Conservation (phyloP, 2,888 invertebrate species). For the Parelbella ahira region DNA sequence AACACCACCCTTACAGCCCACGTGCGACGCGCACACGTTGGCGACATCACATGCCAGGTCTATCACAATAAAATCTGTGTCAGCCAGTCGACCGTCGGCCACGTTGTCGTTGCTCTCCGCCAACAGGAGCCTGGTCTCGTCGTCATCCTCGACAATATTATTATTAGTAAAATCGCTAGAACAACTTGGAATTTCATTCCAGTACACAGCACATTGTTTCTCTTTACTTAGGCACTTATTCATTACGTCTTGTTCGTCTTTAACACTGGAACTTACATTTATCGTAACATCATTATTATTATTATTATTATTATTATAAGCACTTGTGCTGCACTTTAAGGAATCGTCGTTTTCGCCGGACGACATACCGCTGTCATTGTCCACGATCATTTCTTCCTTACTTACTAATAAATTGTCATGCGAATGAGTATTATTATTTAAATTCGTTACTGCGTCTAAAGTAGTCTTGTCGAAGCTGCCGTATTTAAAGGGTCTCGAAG, state of each 20-base stretch:
- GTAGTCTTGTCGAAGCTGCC: conserved; percentile 66
- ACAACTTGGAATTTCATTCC: conserved; percentile 77
- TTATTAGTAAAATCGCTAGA: conserved; percentile 58
- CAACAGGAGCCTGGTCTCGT: conserved; percentile 36
- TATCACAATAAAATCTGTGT: conserved; percentile 68
- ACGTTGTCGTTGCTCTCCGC: conserved; percentile 29
- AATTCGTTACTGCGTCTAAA: conserved; percentile 39
- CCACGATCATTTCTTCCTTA: conserved; percentile 26
- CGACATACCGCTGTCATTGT: conserved; percentile 68
- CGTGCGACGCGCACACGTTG: conserved; percentile 42
- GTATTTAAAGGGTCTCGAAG: conserved; percentile 47
- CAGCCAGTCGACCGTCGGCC: conserved; percentile 32
- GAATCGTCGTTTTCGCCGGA: conserved; percentile 72
- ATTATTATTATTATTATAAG: conserved; percentile 33
- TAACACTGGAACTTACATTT: conserved; percentile 42
- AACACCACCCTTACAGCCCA: conserved; percentile 38
- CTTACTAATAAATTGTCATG: conserved; percentile 33
- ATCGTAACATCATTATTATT: conserved; percentile 36
- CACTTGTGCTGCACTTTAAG: conserved; percentile 48
- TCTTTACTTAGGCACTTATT: conserved; percentile 72
- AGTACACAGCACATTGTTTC: conserved; percentile 53
- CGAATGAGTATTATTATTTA: conserved; percentile 34
- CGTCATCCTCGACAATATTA: conserved; percentile 48
- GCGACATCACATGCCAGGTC: conserved; percentile 67
- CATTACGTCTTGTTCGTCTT: conserved; percentile 49